These are phyloP conservation scores for Lasiurus borealis DNA, from an alignment of 2,113 vertebrate genomes.

Conservation along the genomic window DNA sequence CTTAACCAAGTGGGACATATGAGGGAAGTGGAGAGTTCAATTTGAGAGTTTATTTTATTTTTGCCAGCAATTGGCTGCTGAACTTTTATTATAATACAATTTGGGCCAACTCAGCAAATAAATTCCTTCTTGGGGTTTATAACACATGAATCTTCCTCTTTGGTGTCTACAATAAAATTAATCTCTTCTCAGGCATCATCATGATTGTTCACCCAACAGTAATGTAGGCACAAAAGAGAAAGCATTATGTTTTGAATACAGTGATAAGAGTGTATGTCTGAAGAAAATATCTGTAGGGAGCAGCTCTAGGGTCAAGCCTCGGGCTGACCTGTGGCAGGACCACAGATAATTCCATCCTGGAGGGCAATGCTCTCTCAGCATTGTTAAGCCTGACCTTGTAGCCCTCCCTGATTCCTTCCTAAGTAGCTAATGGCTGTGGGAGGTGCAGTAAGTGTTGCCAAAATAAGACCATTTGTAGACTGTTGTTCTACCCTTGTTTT, in stretches of 20 bases:
- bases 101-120: not conserved
- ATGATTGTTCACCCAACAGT: not conserved
- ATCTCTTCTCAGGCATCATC: not conserved
- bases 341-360: too few relatives aligned
- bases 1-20: not conserved
- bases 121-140: not conserved
- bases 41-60: not conserved
- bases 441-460: too few relatives aligned
- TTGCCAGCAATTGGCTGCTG: not conserved
- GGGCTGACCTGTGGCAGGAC: too few relatives aligned
- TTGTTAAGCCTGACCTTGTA: too few relatives aligned
- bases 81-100: not conserved
- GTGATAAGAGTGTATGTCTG: not conserved
- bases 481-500: too few relatives aligned
- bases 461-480: too few relatives aligned
- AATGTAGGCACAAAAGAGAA: not conserved
- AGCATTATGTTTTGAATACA: slow-evolving; percentile 17
- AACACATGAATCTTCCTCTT: not conserved
- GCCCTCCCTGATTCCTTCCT: too few relatives aligned
- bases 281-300: not conserved
- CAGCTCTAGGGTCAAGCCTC: too few relatives aligned
- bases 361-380: too few relatives aligned
- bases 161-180: not conserved
- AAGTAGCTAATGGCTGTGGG: too few relatives aligned
- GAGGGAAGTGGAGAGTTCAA: not conserved